Evolutionary conservation across 2,113 vertebrate species (phyloP).

Genomic region (Perca flavescens): DNA sequence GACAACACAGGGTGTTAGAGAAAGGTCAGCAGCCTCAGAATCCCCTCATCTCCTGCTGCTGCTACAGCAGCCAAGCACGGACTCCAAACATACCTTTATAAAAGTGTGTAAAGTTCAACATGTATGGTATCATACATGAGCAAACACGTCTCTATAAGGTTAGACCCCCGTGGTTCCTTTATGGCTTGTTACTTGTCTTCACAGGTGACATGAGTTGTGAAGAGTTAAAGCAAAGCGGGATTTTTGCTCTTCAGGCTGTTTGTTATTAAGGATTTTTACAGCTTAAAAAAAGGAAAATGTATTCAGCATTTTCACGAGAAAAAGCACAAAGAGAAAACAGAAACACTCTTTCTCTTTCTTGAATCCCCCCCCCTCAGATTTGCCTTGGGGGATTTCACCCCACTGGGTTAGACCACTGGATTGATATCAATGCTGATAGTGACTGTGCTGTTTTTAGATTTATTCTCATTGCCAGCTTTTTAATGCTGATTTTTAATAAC

Average conservation of each 20-base stretch:
- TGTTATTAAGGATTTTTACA: neutral
- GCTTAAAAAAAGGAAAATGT: neutral
- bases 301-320: neutral
- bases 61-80: constrained; percentile 3
- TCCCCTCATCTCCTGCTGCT: constrained; percentile 19
- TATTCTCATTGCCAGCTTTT: neutral
- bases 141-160: neutral
- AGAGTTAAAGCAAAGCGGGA: neutral
- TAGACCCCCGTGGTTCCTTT: neutral
- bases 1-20: constrained; percentile 51
- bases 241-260: neutral
- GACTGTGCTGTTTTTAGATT: neutral
- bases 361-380: neutral
- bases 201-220: neutral
- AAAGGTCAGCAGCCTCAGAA: constrained; percentile 74
- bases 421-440: neutral
- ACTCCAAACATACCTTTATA: neutral
- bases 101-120: neutral
- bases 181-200: neutral
- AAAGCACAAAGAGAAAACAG: neutral
- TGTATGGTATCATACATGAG: neutral
- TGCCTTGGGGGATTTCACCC: too few species aligned
- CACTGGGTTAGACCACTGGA: too few species aligned
- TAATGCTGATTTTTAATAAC: neutral
- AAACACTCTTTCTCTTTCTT: neutral